Evolutionary conservation across 1,140 invertebrate genomes (phyloP).

Genomic region (Pogonomyrmex californicus): DNA sequence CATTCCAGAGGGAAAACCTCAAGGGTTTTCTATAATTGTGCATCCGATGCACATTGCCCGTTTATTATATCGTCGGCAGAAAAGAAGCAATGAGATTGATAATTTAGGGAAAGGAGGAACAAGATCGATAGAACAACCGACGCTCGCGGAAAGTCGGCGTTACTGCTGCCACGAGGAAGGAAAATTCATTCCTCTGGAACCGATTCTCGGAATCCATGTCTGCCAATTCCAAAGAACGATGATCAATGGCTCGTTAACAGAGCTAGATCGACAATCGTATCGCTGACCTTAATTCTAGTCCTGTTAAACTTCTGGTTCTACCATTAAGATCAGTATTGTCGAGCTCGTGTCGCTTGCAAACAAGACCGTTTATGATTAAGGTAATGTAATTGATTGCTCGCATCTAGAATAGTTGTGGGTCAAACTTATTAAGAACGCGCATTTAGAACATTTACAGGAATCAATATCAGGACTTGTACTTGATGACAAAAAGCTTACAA

Average conservation of each 20-base stretch:
- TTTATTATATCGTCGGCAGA: conserved; percentile 25
- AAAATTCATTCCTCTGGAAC: conserved; percentile 29
- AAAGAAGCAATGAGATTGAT: background rate
- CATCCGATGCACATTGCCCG: conserved; percentile 34
- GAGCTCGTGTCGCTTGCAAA: conserved; percentile 16
- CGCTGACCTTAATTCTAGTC: conserved; percentile 8
- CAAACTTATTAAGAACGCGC: too few relatives aligned
- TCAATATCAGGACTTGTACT: background rate
- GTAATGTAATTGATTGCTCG: conserved; percentile 6
- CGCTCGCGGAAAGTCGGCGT: background rate
- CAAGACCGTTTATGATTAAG: background rate
- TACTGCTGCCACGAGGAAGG: conserved; percentile 9
- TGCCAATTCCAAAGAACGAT: background rate
- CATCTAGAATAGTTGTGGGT: background rate
- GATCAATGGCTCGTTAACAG: background rate
- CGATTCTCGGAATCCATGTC: conserved; percentile 10
- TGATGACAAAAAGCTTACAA: background rate
- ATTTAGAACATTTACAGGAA: background rate
- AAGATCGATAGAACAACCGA: conserved; percentile 15
- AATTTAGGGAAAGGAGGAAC: background rate
- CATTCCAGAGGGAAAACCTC: conserved; percentile 66
- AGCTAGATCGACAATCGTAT: conserved; percentile 43
- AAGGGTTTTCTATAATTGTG: conserved; percentile 29
- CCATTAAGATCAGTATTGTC: conserved; percentile 25
- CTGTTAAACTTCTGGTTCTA: conserved; percentile 7